phyloP scores from a whole-genome alignment of 2,888 invertebrate species.

The Drosophila ustulata region DNA sequence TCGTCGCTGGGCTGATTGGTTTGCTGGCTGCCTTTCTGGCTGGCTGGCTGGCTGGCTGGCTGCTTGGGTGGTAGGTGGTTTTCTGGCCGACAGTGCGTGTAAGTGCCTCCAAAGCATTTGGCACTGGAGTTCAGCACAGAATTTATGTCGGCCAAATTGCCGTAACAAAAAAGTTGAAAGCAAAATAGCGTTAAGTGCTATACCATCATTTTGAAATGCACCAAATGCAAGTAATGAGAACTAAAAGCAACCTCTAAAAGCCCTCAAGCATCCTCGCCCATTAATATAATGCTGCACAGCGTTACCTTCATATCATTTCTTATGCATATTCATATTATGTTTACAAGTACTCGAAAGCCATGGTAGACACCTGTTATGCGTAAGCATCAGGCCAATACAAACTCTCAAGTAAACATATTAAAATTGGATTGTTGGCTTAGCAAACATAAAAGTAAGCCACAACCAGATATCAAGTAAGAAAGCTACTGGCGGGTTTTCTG shows the following conservation, averaged over 20 bases:
- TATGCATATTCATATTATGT: constrained; percentile 17
- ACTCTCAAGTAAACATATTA: constrained; percentile 52
- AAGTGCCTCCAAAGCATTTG: constrained; percentile 47
- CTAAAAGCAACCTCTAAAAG: background rate
- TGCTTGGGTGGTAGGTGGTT: background rate
- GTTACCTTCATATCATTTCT: constrained; percentile 11
- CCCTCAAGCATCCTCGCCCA: background rate
- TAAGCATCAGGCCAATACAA: constrained; percentile 26
- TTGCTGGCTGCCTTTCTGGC: constrained; percentile 12
- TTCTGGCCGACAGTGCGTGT: constrained; percentile 41
- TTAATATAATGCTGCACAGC: constrained; percentile 6
- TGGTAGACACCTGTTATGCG: constrained; percentile 44
- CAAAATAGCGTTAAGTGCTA: constrained; percentile 23
- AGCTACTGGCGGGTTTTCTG: background rate
- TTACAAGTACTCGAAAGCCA: background rate
- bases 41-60: background rate
- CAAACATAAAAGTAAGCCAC: constrained; percentile 48
- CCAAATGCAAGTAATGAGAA: constrained; percentile 38
- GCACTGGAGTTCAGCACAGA: constrained; percentile 35
- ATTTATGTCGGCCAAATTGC: constrained; percentile 68
- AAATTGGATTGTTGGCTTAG: constrained; percentile 50
- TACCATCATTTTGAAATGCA: constrained; percentile 37
- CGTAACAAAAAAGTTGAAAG: constrained; percentile 62
- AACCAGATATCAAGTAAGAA: background rate
- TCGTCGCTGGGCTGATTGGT: background rate